Evolutionary conservation across 2,888 invertebrate species (phyloP).

Genomic region (Chorisops tibialis): DNA sequence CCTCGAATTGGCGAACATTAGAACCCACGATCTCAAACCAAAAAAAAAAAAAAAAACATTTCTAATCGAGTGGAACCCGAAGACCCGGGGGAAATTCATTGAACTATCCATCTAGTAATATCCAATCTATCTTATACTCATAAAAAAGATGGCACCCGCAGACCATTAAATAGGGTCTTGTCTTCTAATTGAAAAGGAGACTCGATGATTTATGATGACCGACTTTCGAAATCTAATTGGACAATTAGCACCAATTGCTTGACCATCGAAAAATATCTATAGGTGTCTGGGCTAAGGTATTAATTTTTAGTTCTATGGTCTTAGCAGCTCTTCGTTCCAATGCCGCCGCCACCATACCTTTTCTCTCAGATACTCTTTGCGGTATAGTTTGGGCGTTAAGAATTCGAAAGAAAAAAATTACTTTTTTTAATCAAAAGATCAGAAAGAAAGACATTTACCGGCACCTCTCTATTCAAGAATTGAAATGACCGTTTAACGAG

Average conservation of each 20-base stretch:
- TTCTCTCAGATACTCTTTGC: not conserved
- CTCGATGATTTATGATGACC: constrained; percentile 15
- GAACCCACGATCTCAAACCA: no score
- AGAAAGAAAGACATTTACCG: constrained; percentile 18
- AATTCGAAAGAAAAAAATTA: no score
- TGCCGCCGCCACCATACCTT: not conserved
- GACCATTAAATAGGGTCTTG: not conserved
- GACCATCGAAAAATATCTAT: not conserved
- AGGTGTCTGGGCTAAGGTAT: not conserved
- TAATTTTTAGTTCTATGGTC: not conserved
- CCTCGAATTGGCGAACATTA: no score
- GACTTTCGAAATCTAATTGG: constrained; percentile 17
- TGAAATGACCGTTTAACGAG: not conserved
- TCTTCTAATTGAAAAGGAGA: constrained; percentile 4
- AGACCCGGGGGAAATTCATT: no score
- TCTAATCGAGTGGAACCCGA: no score
- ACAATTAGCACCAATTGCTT: constrained; percentile 19
- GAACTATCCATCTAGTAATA: no score
- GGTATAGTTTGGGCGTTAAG: not conserved
- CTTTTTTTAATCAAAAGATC: constrained; percentile 9
- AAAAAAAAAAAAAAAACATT: no score
- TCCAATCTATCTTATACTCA: no score
- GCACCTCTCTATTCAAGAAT: not conserved
- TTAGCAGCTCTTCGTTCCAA: not conserved
- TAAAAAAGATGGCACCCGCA: no score